phyloP scores from a whole-genome alignment of 2,888 invertebrate genomes.

The Limenitis arthemis region DNA sequence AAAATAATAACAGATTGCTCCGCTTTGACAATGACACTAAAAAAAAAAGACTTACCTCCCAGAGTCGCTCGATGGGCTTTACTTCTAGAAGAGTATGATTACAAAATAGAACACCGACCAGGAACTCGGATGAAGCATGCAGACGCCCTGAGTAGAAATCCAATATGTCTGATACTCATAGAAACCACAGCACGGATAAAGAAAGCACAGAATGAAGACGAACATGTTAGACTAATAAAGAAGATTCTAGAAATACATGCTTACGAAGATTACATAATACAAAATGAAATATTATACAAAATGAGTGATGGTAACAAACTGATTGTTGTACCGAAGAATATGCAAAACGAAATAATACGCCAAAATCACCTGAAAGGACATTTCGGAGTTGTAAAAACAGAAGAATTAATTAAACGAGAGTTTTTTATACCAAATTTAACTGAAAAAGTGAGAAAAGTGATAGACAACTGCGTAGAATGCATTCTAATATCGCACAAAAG shows the following conservation, averaged over 20 bases:
- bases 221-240: background rate
- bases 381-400: no score
- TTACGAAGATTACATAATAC: background rate
- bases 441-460: no score
- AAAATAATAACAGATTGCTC: conserved; percentile 27
- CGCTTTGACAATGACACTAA: conserved; percentile 26
- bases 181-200: background rate
- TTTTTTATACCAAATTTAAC: no score
- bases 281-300: background rate
- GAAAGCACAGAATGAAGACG: background rate
- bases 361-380: conserved; percentile 25
- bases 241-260: background rate
- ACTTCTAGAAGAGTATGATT: conserved; percentile 28
- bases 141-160: conserved; percentile 29
- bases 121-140: conserved; percentile 31
- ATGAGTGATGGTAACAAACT: background rate
- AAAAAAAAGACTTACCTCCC: conserved; percentile 29
- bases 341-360: conserved; percentile 33
- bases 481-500: conserved; percentile 17
- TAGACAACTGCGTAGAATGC: background rate
- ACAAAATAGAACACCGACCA: conserved; percentile 26
- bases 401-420: no score
- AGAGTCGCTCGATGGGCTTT: no score
- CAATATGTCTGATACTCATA: background rate
- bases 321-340: conserved; percentile 25